Evolutionary conservation across 64 coral and sea anemone species (phyloP), one percentile per base, ranked within the genome.

Genomic region (Pocillopora damicornis): DNA sequence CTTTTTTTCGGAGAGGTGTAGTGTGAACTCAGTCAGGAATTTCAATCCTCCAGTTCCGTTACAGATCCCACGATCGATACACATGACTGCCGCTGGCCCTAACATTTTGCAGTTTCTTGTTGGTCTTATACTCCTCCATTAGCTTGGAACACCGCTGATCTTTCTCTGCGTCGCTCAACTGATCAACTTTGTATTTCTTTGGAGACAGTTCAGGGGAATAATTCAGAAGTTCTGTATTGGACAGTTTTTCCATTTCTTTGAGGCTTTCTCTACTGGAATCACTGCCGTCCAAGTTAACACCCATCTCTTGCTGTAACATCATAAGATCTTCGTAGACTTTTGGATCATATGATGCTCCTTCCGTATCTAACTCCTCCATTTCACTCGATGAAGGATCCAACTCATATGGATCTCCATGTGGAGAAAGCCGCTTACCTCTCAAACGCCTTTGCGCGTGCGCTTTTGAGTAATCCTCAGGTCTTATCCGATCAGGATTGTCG

Each of bases 51-150:
- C 42, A 51, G 42, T 51, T 51, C 7, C 67, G 20, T 95, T 73
- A 97, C 61, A 97, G 83, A 88, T 97, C 91, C 94, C 94, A 97
- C 15, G 94, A 87, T 84, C 90, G 88, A 83, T 97, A 97, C 1
- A 97, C 86, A 20, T 89, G 92, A 35, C 91, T 88, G 37, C 86
- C 71, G 0, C 82, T 79, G 4, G 76, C 71, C 34, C 90, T 93
- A 20, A 76, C 86, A 45, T 90, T 77, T 18, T 89, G 83, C 42
- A 77, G 45, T 15, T 79, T 79, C 38, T 88, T 97, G 12, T 90
- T 97, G 20, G 94, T 91, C 82, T 97, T 97, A 42, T 90, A 97
- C 59, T 97, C 94, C 6, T 84, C 77, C 91, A 97, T 75, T 8
- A 97, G 81, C 82, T 93, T 97, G 0, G 94, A 90, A 79, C 94